These are phyloP conservation scores for Pantherophis alleghaniensis DNA, from an alignment of 2,797 vertebrate genomes.

Conservation along the genomic window DNA sequence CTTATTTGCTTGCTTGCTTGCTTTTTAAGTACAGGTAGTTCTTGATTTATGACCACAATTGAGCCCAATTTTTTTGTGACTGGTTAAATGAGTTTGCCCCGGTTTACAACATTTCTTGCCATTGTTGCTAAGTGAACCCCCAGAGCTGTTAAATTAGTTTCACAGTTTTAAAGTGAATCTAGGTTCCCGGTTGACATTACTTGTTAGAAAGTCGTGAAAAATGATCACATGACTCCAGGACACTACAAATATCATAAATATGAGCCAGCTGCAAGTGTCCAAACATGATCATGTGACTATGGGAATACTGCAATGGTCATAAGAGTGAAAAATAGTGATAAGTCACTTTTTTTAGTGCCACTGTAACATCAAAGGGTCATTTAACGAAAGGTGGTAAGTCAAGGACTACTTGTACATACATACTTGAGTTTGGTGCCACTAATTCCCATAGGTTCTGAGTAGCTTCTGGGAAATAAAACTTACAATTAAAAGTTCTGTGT, in stretches of 20 bases:
- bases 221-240: background rate
- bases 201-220: background rate
- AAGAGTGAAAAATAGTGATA: background rate
- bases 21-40: background rate
- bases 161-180: background rate
- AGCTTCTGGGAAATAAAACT: background rate
- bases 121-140: background rate
- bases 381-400: background rate
- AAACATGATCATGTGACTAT: background rate
- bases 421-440: background rate
- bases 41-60: background rate
- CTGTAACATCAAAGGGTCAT: background rate
- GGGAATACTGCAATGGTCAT: background rate
- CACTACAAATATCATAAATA: background rate
- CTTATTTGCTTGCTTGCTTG: background rate
- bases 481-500: background rate
- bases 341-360: background rate
- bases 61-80: background rate
- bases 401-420: background rate
- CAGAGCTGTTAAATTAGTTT: background rate
- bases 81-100: background rate
- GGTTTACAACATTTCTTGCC: background rate
- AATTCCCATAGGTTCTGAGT: background rate
- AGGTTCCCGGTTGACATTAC: background rate
- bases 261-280: background rate